Evolutionary conservation across 2,888 invertebrate genomes (phyloP), one percentile per base, ranked within the genome.

Genomic region (Corbicula japonica): DNA sequence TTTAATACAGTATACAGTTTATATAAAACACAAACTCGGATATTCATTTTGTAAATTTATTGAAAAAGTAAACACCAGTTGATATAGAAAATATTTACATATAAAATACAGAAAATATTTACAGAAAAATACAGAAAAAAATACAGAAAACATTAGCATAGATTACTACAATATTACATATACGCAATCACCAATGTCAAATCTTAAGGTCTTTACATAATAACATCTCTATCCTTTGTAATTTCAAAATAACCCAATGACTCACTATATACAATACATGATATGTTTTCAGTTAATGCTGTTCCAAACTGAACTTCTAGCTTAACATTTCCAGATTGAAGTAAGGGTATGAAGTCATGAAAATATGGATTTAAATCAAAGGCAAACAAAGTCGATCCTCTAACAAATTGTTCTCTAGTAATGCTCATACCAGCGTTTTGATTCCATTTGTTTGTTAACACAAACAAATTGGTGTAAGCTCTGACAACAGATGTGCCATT

Each of bases 221-320:
- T 5, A 62, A 62, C 32, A 62, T 62, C 12, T 44, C 44, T 41
- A 26, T 46, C 44, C 18, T 62, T 41, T 12, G 6, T 41, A 35
- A 62, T 38, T 35, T 58, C 44, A 32, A 26, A 69, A 44, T 58
- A 60, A 6, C 48, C 41, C 18, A 61, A 4, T 46, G 71, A 46
- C 35, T 71, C 61, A 61, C 71, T 71, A n/a, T 26, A 61, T 35
- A 71, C 61, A 61, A 71, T 50, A 35, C 52, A 35, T 2, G 61
- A 4, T 18, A 71, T 35, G 23, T 60, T 71, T 61, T 71, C 61
- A 35, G 32, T 61, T 1, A 71, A 26, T 48, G 71, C 41, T 35
- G 34, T 26, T 38, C 48, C 60, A 61, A 61, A 71, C 32, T 71
- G 71, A 48, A 71, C 71, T 50, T 60, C 50, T n/a, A 71, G 61